Percentiles rank a stretch among this genome's conserved stretches.
These are phyloP conservation scores for Agriotes lineatus DNA, from an alignment of 2,888 invertebrate species.

Conservation along the genomic window DNA sequence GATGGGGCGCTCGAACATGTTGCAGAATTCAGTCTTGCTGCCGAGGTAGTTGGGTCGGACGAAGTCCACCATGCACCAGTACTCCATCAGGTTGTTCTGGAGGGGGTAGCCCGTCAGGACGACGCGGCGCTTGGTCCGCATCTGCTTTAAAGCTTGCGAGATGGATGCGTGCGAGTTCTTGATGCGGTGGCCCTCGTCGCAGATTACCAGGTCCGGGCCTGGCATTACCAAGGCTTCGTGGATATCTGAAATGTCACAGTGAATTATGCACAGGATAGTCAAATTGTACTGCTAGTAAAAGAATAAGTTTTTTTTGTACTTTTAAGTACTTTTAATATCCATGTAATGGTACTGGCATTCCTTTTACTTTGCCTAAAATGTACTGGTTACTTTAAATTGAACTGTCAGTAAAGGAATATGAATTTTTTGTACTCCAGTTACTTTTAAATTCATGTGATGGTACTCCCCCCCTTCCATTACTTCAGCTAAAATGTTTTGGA, in stretches of 20 bases:
- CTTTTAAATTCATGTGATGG: too few species aligned
- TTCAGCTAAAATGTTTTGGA: too few species aligned
- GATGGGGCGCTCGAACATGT: conserved; percentile 99
- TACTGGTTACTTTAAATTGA: too few species aligned
- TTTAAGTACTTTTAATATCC: too few species aligned
- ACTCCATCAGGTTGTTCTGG: conserved; percentile 96
- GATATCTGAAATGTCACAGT: conserved; percentile 73
- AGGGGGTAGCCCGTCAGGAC: conserved; percentile 98
- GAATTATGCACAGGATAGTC: too few species aligned
- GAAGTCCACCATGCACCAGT: conserved; percentile 99
- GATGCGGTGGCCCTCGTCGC: conserved; percentile 97
- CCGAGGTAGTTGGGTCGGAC: conserved; percentile 98
- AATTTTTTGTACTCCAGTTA: too few species aligned
- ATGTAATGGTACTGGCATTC: too few species aligned
- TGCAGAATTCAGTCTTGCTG: conserved; percentile 95
- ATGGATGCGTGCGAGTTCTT: conserved; percentile 98
- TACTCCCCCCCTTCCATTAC: too few species aligned
- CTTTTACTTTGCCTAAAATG: too few species aligned
- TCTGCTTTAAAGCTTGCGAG: conserved; percentile 94
- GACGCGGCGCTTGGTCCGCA: conserved; percentile 92
- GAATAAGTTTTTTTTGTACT: too few species aligned
- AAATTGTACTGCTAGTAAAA: too few species aligned
- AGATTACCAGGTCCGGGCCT: conserved; percentile 94
- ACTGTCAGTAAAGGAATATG: too few species aligned
- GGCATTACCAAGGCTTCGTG: conserved; percentile 88